Base-by-base conservation (phyloP, 2,888 invertebrate genomes). In the Clusia tigrina region DNA sequence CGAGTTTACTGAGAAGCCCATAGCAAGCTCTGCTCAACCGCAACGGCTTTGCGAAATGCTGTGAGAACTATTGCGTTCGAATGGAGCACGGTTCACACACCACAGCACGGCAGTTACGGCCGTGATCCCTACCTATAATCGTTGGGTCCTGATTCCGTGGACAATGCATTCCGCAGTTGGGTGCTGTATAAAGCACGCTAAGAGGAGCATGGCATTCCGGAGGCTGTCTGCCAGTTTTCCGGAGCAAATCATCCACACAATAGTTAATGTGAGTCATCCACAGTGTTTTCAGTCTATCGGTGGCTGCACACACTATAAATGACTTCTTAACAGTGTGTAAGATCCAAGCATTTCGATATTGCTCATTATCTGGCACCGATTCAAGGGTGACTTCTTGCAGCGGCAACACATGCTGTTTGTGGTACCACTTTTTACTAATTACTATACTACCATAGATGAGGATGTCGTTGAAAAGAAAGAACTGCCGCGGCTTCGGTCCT, bases 211-310 rank as follows among this genome's bases (percentile, higher is more conserved):
- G 95, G 74, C 93, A 93, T 71, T 91, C 92, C 1, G 94, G 93
- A 5, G 95, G 93, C 78, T 95, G 95, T 81, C 96, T 96, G 42
- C 98, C 98, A 93, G 98, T 95, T 87, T 96, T 96, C 78, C 94
- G 90, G 65, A 98, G 86, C 76, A 98, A 88, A 85, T 98, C 98
- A 83, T 95, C 93, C 77, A 99, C 95, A 85, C 99, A 99, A 86
- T 97, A 96, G 81, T 95, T 95, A 80, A 99, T 99, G 82, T 99
- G 99, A n/a, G 95, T 94, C 96, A 99, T 98, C 99, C 99, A 99
- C 85, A 99, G 98, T 75, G 93, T 92, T 85, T 98, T 99, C 84
- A 99, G 98, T 58, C 95, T 95, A 23, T 93, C 90, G 18, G 98
- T 98, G 51, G 98, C 98, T 60, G 99, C 99, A 83, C 96, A 99